These are phyloP conservation scores for Cryptotermes secundus DNA, from an alignment of 1,140 invertebrate genomes.

Conservation along the genomic window DNA sequence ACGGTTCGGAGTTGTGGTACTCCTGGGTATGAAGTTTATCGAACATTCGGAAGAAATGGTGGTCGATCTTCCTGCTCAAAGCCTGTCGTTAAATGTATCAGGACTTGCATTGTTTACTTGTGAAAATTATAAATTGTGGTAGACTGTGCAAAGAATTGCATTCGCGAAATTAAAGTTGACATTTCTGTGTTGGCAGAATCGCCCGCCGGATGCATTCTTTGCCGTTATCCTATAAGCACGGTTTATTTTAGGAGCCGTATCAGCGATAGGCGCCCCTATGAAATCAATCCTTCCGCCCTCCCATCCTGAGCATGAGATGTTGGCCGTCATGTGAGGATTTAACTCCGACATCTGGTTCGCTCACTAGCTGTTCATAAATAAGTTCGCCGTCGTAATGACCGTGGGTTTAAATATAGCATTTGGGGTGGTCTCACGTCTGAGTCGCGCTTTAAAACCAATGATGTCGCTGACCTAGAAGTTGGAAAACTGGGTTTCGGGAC, in stretches of 20 bases:
- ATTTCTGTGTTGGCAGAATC: not conserved
- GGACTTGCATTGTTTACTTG: too few relatives aligned
- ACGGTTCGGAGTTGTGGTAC: too few relatives aligned
- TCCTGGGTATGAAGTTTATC: too few relatives aligned
- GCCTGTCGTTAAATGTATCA: too few relatives aligned
- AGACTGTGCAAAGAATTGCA: too few relatives aligned
- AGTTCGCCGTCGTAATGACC: constrained; percentile 22
- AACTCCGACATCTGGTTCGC: constrained; percentile 15
- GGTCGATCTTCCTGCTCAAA: too few relatives aligned
- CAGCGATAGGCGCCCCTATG: constrained; percentile 1
- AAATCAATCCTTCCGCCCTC: not conserved
- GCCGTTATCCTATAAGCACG: too few relatives aligned
- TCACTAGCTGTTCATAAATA: constrained; percentile 27
- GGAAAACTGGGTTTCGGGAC: not conserved
- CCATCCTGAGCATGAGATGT: not conserved
- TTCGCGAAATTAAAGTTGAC: too few relatives aligned
- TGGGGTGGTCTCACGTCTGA: constrained; percentile 3
- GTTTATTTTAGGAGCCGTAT: not conserved
- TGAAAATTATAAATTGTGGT: too few relatives aligned
- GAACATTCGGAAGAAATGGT: too few relatives aligned
- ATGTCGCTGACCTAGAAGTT: constrained; percentile 14
- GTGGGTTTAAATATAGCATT: constrained; percentile 20
- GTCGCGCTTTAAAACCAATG: not conserved
- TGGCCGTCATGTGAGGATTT: not conserved
- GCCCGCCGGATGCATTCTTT: not conserved